These are phyloP conservation scores for Myotis planiceps DNA, from an alignment of 2,797 vertebrate species.

Conservation along the genomic window DNA sequence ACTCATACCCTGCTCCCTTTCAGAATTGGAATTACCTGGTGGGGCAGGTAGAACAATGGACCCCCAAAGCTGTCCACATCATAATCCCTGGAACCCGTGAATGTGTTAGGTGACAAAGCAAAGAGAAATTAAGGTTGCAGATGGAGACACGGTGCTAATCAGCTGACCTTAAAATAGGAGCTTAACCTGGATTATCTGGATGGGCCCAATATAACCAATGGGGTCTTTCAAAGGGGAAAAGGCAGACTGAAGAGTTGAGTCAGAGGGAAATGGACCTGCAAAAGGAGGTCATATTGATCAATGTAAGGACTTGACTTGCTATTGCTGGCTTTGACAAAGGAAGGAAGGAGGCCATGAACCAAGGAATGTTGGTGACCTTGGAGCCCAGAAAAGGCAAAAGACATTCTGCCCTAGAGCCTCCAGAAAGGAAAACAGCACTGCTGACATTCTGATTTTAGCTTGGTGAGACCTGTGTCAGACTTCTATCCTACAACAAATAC, in stretches of 20 bases:
- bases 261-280: not conserved
- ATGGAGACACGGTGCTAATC: not conserved
- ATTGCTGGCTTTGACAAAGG: not conserved
- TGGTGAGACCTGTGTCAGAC: not conserved
- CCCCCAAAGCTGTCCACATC: not conserved
- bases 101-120: not conserved
- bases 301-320: not conserved
- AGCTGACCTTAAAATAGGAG: not conserved
- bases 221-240: not conserved
- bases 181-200: not conserved
- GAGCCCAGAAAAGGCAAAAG: not conserved
- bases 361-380: not conserved
- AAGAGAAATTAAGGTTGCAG: not conserved
- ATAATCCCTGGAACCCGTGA: not conserved
- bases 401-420: not conserved
- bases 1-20: not conserved
- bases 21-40: not conserved
- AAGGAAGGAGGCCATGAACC: not conserved
- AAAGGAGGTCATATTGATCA: no score
- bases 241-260: not conserved
- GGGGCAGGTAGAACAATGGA: not conserved
- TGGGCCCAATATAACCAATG: not conserved
- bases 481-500: not conserved
- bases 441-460: not conserved
- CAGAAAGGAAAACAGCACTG: not conserved